A percentile compares a stretch with the other conserved stretches of the same genome.
Conservation (phyloP, 53 echinoderm and acorn worm species). For the Mesocentrotus franciscanus region DNA sequence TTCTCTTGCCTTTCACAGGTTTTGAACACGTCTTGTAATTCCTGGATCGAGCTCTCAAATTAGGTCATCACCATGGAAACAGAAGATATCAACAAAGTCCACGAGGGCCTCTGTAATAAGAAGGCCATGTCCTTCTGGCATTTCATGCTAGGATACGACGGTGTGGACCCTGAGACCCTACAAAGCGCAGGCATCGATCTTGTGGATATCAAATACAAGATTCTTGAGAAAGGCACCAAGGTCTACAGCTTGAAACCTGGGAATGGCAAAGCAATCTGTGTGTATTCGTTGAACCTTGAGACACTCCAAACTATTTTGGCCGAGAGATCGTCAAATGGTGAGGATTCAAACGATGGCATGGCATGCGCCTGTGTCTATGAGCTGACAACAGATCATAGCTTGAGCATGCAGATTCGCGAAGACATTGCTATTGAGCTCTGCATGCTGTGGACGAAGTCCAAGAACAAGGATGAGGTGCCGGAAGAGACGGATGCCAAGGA, state of each 20-base stretch:
- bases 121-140: background rate
- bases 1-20: background rate
- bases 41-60: background rate
- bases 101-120: background rate
- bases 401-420: background rate
- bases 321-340: background rate
- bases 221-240: background rate
- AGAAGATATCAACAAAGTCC: background rate
- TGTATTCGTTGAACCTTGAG: background rate
- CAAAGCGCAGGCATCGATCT: background rate
- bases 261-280: background rate
- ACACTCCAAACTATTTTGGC: background rate
- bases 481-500: background rate
- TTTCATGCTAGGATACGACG: background rate
- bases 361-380: background rate
- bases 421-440: slow-evolving; percentile 22
- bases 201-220: slow-evolving; percentile 24
- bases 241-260: background rate
- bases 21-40: background rate
- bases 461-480: background rate
- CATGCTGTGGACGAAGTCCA: background rate
- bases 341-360: background rate
- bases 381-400: background rate
- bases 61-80: slow-evolving; percentile 11
- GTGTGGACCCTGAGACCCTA: background rate